phyloP scores from a whole-genome alignment of 2,888 invertebrate species.

The Hipparchia sbordonii region DNA sequence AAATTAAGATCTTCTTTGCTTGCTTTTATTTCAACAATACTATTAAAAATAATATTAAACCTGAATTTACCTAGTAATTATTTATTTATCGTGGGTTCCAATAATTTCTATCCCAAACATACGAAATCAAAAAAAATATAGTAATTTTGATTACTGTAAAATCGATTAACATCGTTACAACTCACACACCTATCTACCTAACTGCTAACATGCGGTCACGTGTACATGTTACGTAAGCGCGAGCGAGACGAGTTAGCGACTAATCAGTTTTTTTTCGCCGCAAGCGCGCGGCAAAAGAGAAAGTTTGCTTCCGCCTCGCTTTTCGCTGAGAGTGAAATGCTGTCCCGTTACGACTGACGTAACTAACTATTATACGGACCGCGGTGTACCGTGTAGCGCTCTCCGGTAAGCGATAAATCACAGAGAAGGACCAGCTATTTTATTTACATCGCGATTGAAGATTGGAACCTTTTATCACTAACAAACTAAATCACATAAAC shows the following conservation, averaged over 20 bases:
- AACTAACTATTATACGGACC: conserved; percentile 64
- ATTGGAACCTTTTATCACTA: conserved; percentile 2
- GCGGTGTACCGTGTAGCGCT: conserved; percentile 35
- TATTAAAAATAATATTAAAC: too few species aligned
- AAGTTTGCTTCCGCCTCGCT: conserved; percentile 80
- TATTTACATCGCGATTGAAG: conserved; percentile 11
- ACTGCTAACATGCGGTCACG: conserved; percentile 21
- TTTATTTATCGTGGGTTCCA: background rate
- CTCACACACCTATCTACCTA: background rate
- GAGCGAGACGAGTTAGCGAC: conserved; percentile 41
- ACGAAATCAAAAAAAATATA: too few species aligned
- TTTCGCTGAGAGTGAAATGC: conserved; percentile 82
- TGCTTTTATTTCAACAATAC: too few species aligned
- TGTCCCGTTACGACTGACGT: conserved; percentile 79
- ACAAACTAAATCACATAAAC: background rate
- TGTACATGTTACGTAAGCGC: conserved; percentile 42
- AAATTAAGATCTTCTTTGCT: too few species aligned
- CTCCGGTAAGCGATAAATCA: conserved; percentile 45
- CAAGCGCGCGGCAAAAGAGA: conserved; percentile 76
- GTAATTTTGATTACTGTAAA: background rate
- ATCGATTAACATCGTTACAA: conserved; percentile 26
- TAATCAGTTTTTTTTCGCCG: conserved; percentile 58
- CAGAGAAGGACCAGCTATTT: background rate
- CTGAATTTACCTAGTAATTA: too few species aligned
- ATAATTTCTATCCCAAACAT: too few species aligned